Evolutionary conservation across 2,113 vertebrate genomes (phyloP).

Genomic region (Myotis davidii): DNA sequence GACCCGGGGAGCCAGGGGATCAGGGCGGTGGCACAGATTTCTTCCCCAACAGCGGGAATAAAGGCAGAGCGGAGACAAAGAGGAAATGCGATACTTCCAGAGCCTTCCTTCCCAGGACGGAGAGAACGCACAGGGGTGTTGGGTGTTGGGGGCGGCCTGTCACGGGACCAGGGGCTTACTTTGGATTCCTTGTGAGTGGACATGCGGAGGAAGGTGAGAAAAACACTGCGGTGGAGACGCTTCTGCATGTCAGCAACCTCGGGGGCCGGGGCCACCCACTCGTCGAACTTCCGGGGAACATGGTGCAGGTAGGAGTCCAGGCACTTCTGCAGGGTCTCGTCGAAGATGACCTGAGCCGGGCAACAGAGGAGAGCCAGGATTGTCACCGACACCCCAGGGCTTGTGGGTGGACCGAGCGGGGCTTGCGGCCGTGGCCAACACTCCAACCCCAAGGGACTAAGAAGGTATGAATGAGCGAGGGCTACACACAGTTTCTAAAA

Average conservation of each 20-base stretch:
- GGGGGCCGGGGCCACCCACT: constrained; percentile 78
- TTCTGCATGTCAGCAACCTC: constrained; percentile 89
- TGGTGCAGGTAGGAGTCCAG: constrained; percentile 94
- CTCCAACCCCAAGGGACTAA: constrained; percentile 44
- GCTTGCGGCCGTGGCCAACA: neutral
- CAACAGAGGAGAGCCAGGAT: neutral
- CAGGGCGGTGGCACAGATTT: constrained; percentile 49
- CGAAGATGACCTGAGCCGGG: constrained; percentile 93
- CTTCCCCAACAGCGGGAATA: neutral
- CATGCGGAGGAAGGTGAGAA: constrained; percentile 96
- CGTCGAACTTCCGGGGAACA: constrained; percentile 91
- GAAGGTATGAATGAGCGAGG: constrained; percentile 31
- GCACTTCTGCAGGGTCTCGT: constrained; percentile 95
- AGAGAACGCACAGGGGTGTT: neutral
- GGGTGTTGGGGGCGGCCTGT: neutral
- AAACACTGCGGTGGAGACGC: constrained; percentile 89
- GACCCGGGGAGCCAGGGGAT: neutral
- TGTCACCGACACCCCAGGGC: neutral
- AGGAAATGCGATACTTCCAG: neutral
- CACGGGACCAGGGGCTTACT: constrained; percentile 81
- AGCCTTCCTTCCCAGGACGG: constrained; percentile 35
- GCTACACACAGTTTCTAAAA: constrained; percentile 49
- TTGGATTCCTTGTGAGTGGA: constrained; percentile 98
- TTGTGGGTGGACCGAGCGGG: neutral
- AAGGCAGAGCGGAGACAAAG: neutral